Base-by-base conservation (phyloP, 2,113 vertebrate species). In the Poeciliopsis occidentalis region DNA sequence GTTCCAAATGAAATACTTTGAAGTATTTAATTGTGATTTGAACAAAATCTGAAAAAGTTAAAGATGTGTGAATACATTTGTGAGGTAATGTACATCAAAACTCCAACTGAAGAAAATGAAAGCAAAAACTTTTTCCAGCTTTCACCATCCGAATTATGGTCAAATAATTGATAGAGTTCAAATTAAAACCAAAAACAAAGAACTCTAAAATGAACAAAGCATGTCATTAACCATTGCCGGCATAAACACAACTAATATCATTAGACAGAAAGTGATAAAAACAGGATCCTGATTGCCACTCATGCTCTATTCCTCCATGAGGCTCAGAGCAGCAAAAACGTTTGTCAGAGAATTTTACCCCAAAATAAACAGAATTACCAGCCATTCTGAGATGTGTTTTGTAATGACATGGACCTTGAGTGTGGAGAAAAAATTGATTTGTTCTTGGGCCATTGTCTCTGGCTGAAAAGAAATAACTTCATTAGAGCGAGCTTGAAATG, bases 381-480 rank as follows among this genome's bases (percentile, higher is more conserved):
- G 30, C 64, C 30, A 26, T 75, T 79, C 63, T 68, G 72, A 71
- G 75, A 80, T 61, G 47, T 78, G 67, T 84, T 73, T 76, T 74
- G 69, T 64, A 62, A 76, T 84, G 80, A 84, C 78, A 78, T 27
- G 37, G 73, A 78, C 71, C 60, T 24, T 67, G 71, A 84, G 68
- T 74, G 75, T 69, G 76, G 81, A 76, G 76, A 73, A 47, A 69
- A 78, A 39, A 84, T 65, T 69, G 71, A 80, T 85, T 76, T 82
- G 71, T 85, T 79, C 76, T 60, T 61, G 6, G 66, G 66, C 64
- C 60, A 67, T 86, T 80, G 82, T 84, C 71, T 79, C 76, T 41
- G 73, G 26, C 80, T 63, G 71, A 79, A 74, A 81, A 65, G 30
- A 80, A 87, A 84, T 86, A 79, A 82, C 74, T 83, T 76, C 44